Evolutionary conservation across 1,140 invertebrate species (phyloP).

Genomic region (Diprion similis): DNA sequence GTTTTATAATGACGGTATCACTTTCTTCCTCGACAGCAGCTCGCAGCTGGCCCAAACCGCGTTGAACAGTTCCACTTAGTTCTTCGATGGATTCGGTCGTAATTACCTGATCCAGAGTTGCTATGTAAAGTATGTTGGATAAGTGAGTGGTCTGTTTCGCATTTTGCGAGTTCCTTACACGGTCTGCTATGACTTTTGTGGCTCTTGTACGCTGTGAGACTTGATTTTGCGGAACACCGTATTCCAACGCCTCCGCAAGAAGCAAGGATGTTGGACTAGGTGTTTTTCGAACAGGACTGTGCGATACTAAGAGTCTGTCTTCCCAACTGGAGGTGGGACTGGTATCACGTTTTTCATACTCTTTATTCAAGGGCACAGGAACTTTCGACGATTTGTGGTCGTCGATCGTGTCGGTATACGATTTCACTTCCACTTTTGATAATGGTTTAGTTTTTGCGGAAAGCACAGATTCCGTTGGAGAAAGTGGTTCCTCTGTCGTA

Average conservation of each 20-base stretch:
- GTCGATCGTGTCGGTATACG: slow-evolving; percentile 39
- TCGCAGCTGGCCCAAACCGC: slow-evolving; percentile 68
- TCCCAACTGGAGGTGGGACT: slow-evolving; percentile 35
- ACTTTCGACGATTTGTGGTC: slow-evolving; percentile 25
- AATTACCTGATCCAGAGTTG: slow-evolving; percentile 64
- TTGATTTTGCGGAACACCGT: slow-evolving; percentile 40
- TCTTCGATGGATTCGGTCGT: slow-evolving; percentile 64
- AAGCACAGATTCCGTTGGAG: slow-evolving; percentile 41
- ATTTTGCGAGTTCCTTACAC: slow-evolving; percentile 64
- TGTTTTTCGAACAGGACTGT: slow-evolving; percentile 21
- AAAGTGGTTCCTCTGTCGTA: slow-evolving; percentile 45
- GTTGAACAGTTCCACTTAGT: slow-evolving; percentile 61
- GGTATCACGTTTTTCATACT: slow-evolving; percentile 15
- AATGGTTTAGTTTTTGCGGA: slow-evolving; percentile 22
- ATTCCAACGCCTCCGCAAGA: slow-evolving; percentile 34
- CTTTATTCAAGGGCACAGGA: neutral
- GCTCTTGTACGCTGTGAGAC: slow-evolving; percentile 48
- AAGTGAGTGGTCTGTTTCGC: slow-evolving; percentile 60
- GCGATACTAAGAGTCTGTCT: slow-evolving; percentile 24
- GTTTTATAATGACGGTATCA: slow-evolving; percentile 70
- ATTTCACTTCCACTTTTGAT: slow-evolving; percentile 29
- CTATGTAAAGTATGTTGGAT: slow-evolving; percentile 67
- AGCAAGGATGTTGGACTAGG: slow-evolving; percentile 35
- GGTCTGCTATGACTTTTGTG: slow-evolving; percentile 58
- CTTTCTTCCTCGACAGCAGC: slow-evolving; percentile 67